Conservation (phyloP, 2,888 invertebrate genomes). For the Euzophera pinguis region DNA sequence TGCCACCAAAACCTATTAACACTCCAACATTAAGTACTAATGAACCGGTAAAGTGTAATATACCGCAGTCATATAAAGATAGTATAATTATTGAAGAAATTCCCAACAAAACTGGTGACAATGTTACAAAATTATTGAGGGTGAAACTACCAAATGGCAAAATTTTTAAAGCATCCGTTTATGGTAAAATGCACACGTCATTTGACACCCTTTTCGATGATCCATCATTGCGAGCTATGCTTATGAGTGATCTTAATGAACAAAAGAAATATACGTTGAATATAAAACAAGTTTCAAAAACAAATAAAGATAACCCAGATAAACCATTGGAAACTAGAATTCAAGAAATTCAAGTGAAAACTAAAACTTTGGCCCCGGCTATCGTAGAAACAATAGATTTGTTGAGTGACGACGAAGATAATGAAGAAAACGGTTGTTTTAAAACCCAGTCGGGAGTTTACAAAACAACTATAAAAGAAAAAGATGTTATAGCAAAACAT, state of each 20-base stretch:
- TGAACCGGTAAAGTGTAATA: conserved; percentile 10
- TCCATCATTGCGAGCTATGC: conserved; percentile 41
- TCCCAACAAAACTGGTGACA: conserved; percentile 24
- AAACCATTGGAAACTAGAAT: conserved; percentile 32
- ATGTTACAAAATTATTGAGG: conserved; percentile 39
- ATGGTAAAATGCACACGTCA: conserved; percentile 42
- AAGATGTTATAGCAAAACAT: conserved; percentile 38
- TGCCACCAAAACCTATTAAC: not conserved
- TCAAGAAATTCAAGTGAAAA: conserved; percentile 29
- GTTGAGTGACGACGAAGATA: conserved; percentile 65
- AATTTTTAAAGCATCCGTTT: conserved; percentile 53
- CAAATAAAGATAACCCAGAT: conserved; percentile 22
- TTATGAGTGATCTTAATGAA: conserved; percentile 37
- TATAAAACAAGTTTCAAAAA: conserved; percentile 42
- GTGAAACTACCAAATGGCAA: conserved; percentile 54
- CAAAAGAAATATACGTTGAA: conserved; percentile 48
- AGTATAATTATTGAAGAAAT: conserved; percentile 44
- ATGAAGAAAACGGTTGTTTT: conserved; percentile 25
- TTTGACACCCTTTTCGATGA: conserved; percentile 48
- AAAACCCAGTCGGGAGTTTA: conserved; percentile 56
- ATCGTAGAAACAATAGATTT: conserved; percentile 56
- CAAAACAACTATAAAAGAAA: conserved; percentile 32
- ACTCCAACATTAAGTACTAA: not conserved
- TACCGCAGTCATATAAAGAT: conserved; percentile 31
- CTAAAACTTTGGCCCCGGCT: conserved; percentile 10